Base-by-base conservation (phyloP, 2,888 invertebrate genomes). In the Lepas anatifera region DNA sequence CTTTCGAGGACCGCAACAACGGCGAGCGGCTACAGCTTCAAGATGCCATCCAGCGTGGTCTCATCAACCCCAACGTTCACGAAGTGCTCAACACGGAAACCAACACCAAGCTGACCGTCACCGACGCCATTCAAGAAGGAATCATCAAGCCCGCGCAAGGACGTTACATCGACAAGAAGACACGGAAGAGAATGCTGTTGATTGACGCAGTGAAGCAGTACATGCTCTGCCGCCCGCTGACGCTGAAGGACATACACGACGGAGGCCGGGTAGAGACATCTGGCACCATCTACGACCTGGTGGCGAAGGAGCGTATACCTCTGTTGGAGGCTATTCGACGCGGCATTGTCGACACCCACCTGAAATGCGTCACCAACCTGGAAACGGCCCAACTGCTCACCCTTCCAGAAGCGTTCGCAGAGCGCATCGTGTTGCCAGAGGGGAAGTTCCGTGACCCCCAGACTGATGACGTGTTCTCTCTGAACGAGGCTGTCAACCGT, bases 341-440 rank as follows among this genome's bases (percentile, higher is more conserved):
- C n/a, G 96, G 95, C 41, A 87, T 96, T 25, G 82, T 97, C 68
- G 96, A 96, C 80, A 86, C 88, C 39, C 89, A 92, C 79, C 86
- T 84, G 68, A 91, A 92, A 81, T 95, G 93, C 75, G 85, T 96
- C 72, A 86, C 91, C 27, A 89, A 96, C 79, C 87, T 89, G 13
- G 86, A 85, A 39, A 89, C 88, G 52, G 88, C 89, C 71, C 88
- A 91, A 77, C 84, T 92, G 69, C 79, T 95, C 18, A 92, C 92
- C 10, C 81, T 98, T 68, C 86, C 88, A 25, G 92, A 95, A 78
- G 95, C 96, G 4, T 83, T 96, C 74, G 87, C 86, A 73, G 84
- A 86, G 76, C 91, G 90, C 70, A 87, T 97, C 68, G 87, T 97
- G 71, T 83, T 88, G 69, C 86, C 88, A 0, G 85, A 87, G 71